These are phyloP conservation scores for Drosophila pruinosa DNA, from an alignment of 1,140 invertebrate species.

Conservation along the genomic window DNA sequence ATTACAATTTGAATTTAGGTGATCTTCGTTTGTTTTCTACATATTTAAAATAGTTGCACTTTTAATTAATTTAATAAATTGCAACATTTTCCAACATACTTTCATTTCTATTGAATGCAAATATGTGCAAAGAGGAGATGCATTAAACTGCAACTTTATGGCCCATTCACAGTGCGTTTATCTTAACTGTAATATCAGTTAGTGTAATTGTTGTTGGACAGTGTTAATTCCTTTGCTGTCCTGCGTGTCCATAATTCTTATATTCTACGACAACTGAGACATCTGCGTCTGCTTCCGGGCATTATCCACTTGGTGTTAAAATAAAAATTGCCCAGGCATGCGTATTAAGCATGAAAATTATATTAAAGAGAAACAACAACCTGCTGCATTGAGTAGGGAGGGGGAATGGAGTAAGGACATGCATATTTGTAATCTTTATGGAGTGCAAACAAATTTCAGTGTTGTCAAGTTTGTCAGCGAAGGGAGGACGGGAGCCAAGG, in stretches of 20 bases:
- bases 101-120: not conserved
- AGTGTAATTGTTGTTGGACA: not conserved
- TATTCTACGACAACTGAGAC: conserved; percentile 55
- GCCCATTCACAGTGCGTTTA: conserved; percentile 1
- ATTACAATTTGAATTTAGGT: too few relatives aligned
- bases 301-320: conserved; percentile 76
- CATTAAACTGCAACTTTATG: not conserved
- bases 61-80: not conserved
- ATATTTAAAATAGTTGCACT: too few relatives aligned
- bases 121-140: not conserved
- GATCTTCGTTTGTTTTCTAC: too few relatives aligned
- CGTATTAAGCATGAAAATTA: conserved; percentile 80
- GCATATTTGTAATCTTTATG: conserved; percentile 78
- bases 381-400: not conserved
- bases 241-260: conserved; percentile 52
- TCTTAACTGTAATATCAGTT: conserved; percentile 5
- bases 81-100: too few relatives aligned
- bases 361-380: conserved; percentile 39
- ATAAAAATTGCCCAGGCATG: conserved; percentile 75
- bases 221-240: conserved; percentile 7
- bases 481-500: not conserved
- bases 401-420: conserved; percentile 21
- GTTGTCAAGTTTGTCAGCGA: conserved; percentile 60
- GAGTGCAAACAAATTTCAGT: conserved; percentile 80
- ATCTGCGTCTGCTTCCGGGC: conserved; percentile 74